Evolutionary conservation across 2,888 invertebrate genomes (phyloP).

Genomic region (Leptopilina myrica): DNA sequence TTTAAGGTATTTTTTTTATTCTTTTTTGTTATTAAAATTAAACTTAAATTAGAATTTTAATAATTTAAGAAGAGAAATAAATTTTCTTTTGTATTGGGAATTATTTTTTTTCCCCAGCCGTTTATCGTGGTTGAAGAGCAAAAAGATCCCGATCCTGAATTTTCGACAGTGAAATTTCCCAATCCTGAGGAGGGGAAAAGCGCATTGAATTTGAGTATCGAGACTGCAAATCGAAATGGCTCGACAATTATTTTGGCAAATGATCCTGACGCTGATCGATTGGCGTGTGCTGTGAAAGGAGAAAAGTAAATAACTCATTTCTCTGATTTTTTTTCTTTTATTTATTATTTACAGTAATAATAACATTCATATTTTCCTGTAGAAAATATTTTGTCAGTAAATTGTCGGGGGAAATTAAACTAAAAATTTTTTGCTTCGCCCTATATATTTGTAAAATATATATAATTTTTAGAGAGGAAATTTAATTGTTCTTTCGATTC

Average conservation of each 20-base stretch:
- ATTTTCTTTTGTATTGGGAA: slow-evolving; percentile 22
- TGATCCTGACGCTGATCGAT: slow-evolving; percentile 98
- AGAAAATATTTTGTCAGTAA: too few relatives aligned
- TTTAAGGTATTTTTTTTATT: slow-evolving; percentile 79
- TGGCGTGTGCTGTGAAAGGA: slow-evolving; percentile 92
- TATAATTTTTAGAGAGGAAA: too few relatives aligned
- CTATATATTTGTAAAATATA: too few relatives aligned
- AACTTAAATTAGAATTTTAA: background rate
- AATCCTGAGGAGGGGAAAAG: slow-evolving; percentile 98
- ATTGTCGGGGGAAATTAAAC: too few relatives aligned
- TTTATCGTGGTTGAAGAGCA: slow-evolving; percentile 85
- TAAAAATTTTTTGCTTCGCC: too few relatives aligned
- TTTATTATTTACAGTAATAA: too few relatives aligned
- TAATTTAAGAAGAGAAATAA: too few relatives aligned
- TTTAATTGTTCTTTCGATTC: slow-evolving; percentile 34
- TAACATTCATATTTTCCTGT: too few relatives aligned
- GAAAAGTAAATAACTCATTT: slow-evolving; percentile 76
- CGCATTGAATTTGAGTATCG: slow-evolving; percentile 86
- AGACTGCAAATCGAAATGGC: slow-evolving; percentile 85
- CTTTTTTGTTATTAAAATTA: slow-evolving; percentile 64
- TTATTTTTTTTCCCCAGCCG: background rate
- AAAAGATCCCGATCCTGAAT: slow-evolving; percentile 95
- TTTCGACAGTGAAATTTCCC: slow-evolving; percentile 97
- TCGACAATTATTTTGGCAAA: slow-evolving; percentile 93
- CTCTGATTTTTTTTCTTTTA: too few relatives aligned